Evolutionary conservation across 2,888 invertebrate genomes (phyloP), one percentile per base, ranked within the genome.

Genomic region (Fabriciana adippe): DNA sequence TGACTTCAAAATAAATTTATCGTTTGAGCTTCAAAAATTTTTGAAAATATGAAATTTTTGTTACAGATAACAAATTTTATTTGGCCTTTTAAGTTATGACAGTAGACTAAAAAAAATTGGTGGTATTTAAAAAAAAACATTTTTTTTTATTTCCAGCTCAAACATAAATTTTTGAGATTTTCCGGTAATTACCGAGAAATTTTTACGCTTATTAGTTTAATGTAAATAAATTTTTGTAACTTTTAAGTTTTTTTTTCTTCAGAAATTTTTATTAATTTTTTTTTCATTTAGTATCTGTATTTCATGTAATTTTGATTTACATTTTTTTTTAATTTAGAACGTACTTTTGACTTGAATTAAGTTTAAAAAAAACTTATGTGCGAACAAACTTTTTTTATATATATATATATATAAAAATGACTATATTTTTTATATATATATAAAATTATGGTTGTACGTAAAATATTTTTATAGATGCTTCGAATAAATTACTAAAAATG

Each of bases 171-270:
- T 48, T 54, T 56, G 64, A 68, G 35, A 60, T 67, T 56, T 65
- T 67, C 68, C 71, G 66, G 67, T 64, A 18, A 21, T 1, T 11
- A 63, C 71, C 67, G 71, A 31, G 65, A 71, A 69, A 60, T 59
- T 55, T 48, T 59, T 59, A 76, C 75, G 75, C 75, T 75, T 75
- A 73, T 65, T 73, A 73, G 66, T 60, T 48, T 59, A 59, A 48
- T 64, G 55, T 55, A 64, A 26, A 64, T 64, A 53, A 35, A 21
- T n/a, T 35, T n/a, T n/a, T 26, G 15, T 26, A 59, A 26, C 31
- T 1, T 16, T 13, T 59, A 59, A 59, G 48, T 26, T 48, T 13
- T 41, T 41, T 41, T 41, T 41, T 41, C 45, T 57, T 16, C 16
- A 48, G 15, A 48, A 26, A 48, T 21, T 45, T 41, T 41, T 45